Evolutionary conservation across 2,797 vertebrate species (phyloP).

Genomic region (Sebastes hubbsi): DNA sequence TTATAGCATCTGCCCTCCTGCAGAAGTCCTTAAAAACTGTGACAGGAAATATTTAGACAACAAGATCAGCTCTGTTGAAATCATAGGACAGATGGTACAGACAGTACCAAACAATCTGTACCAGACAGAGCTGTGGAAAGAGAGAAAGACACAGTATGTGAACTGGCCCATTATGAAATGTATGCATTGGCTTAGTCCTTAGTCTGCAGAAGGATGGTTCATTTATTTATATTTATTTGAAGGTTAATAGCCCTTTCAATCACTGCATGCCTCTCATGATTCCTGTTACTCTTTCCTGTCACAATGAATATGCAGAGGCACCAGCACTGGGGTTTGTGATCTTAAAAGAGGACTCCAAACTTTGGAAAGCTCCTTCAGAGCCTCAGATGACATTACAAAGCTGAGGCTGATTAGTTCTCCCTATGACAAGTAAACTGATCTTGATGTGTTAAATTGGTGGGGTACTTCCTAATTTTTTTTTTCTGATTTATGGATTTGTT

Average conservation of each 20-base stretch:
- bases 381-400: too few species aligned
- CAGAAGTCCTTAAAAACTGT: conserved; percentile 72
- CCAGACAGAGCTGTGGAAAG: conserved; percentile 40
- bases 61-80: conserved; percentile 66
- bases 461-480: too few species aligned
- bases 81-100: conserved; percentile 53
- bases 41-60: conserved; percentile 81
- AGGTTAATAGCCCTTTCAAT: too few species aligned
- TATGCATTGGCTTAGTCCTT: neutral
- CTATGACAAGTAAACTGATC: too few species aligned
- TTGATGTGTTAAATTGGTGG: too few species aligned
- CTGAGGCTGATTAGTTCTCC: too few species aligned
- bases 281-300: neutral
- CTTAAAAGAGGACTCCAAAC: neutral
- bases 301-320: neutral
- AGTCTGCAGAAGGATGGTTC: accelerated
- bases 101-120: conserved; percentile 1
- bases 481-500: too few species aligned
- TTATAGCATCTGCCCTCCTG: conserved; percentile 67
- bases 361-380: too few species aligned
- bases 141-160: conserved; percentile 20
- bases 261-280: neutral
- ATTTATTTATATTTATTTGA: too few species aligned
- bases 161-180: conserved; percentile 1
- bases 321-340: neutral